Base-by-base conservation (phyloP, 2,888 invertebrate genomes). In the Cremastobaeus sp. region DNA sequence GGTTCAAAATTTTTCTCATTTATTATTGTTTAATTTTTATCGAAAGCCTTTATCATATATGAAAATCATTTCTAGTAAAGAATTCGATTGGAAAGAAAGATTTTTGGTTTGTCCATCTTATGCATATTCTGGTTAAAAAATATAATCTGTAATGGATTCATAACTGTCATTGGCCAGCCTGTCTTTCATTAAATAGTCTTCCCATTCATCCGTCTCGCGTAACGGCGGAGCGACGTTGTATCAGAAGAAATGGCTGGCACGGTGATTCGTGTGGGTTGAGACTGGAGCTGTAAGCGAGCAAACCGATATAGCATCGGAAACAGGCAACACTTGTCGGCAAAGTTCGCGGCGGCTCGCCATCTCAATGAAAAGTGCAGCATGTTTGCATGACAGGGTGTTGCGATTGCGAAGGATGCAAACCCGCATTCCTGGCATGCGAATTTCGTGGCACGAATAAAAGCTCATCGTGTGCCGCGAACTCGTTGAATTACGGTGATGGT, bases 311-410 rank as follows among this genome's bases (percentile, higher is more conserved):
- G 32, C 20, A 54, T n/a, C n/a, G n/a, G n/a, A n/a, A n/a, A n/a
- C 11, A 17, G 28, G 68, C 59, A 43, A 41, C 57, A 59, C 68
- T 68, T 59, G 50, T 69, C 59, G 45, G 68, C 59, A 18, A 52
- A 59, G 37, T 60, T 69, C 57, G 68, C 55, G 34, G 20, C 55
- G 18, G n/a, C 65, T 66, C 48, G 50, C 37, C 59, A 69, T 60
- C 45, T 59, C 30, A 60, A 60, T 47, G 60, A 37, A 54, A 69
- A 69, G 60, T 60, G 30, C 25, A 45, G 52, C 50, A 39, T 60
- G 68, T 60, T 60, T 69, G 59, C 52, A 60, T 60, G 68, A 59
- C 60, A 69, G 52, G 59, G 30, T 34, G 59, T 34, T 48, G 68
- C 59, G 52, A 15, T 52, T 11, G 52, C 25, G 12, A 15, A 39